Conservation (phyloP, 2,797 vertebrate genomes). For the Sus cebifrons region DNA sequence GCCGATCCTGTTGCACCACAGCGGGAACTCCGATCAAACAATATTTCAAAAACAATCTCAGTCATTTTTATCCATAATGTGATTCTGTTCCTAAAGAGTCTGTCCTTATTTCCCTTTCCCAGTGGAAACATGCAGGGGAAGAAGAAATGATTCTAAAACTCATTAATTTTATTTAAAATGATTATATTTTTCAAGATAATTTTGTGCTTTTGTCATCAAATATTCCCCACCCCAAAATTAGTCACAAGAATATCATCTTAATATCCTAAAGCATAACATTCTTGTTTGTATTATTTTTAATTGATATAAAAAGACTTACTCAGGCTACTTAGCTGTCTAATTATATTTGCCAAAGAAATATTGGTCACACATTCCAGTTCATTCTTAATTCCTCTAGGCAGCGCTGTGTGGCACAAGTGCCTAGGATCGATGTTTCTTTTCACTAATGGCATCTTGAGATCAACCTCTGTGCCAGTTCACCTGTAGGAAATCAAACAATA, state of each 20-base stretch:
- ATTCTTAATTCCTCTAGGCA: slow-evolving; percentile 97
- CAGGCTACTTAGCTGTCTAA: slow-evolving; percentile 98
- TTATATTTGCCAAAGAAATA: slow-evolving; percentile 99
- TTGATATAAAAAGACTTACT: slow-evolving; percentile 93
- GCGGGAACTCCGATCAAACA: neutral
- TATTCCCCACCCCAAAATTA: neutral
- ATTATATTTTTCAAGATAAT: slow-evolving; percentile 2
- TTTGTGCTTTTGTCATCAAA: neutral
- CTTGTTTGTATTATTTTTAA: slow-evolving; percentile 61
- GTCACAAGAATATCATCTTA: slow-evolving; percentile 47
- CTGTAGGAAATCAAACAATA: slow-evolving; percentile 80
- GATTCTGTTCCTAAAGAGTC: slow-evolving; percentile 42
- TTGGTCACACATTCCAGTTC: slow-evolving; percentile 99
- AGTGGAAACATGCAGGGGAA: neutral
- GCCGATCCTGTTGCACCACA: no score
- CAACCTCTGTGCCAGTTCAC: slow-evolving; percentile 87
- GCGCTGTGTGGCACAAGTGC: slow-evolving; percentile 98
- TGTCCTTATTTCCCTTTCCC: slow-evolving; percentile 21
- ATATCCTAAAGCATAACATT: slow-evolving; percentile 23
- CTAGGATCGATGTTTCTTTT: slow-evolving; percentile 99
- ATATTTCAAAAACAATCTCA: slow-evolving; percentile 11
- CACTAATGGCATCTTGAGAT: slow-evolving; percentile 97
- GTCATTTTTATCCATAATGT: neutral
- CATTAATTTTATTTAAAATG: slow-evolving; percentile 64
- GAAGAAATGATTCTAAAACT: slow-evolving; percentile 47